Percentiles rank a stretch among this genome's conserved stretches.
Conservation (phyloP, 2,888 invertebrate genomes). For the Eledona agricola region DNA sequence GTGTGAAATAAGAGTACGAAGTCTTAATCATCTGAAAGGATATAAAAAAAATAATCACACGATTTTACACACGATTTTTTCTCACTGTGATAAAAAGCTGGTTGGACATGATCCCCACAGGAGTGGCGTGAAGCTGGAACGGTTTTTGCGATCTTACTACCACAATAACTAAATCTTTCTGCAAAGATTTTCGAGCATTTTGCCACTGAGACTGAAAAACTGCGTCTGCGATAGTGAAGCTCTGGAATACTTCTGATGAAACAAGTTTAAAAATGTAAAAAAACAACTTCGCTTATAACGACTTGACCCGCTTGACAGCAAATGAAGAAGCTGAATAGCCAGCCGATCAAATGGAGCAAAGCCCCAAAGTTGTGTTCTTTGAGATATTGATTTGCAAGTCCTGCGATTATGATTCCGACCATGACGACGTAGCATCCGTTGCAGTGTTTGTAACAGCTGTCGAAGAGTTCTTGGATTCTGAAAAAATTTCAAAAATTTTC, state of each 20-base stretch:
- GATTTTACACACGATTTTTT: background rate
- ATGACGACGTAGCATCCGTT: background rate
- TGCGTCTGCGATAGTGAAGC: background rate
- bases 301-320: background rate
- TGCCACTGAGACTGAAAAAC: slow-evolving; percentile 2
- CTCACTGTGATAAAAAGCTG: background rate
- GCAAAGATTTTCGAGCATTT: background rate
- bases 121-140: slow-evolving; percentile 2
- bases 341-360: background rate
- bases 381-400: background rate
- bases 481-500: background rate
- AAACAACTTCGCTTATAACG: background rate
- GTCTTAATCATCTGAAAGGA: background rate
- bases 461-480: slow-evolving; percentile 2
- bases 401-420: slow-evolving; percentile 1
- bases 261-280: background rate
- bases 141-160: slow-evolving; percentile 2
- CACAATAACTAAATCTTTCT: background rate
- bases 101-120: background rate
- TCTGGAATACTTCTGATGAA: background rate
- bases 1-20: slow-evolving; percentile 5
- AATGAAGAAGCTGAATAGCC: slow-evolving; percentile 2
- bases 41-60: background rate
- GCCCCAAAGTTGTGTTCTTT: slow-evolving; percentile 1
- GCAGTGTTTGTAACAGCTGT: slow-evolving; percentile 1